These are phyloP conservation scores for Notarius lentiginosus DNA, from an alignment of 2,113 vertebrate species.

Conservation along the genomic window DNA sequence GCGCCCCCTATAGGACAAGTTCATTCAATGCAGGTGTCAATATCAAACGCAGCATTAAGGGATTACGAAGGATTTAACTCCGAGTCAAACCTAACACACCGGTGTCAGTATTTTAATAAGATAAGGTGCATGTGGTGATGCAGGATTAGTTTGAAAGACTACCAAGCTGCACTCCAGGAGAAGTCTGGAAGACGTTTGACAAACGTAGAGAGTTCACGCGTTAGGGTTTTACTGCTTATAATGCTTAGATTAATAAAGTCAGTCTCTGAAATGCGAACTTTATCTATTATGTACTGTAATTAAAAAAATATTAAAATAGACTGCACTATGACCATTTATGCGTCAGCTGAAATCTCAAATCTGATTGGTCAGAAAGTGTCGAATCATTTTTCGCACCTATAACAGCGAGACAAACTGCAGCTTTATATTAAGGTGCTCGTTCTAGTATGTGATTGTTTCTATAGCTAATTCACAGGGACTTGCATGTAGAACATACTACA, in stretches of 20 bases:
- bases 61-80: background rate
- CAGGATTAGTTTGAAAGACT: background rate
- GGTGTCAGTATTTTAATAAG: conserved; percentile 1
- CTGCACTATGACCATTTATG: too few relatives aligned
- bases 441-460: too few relatives aligned
- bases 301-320: too few relatives aligned
- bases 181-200: background rate
- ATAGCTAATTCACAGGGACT: background rate
- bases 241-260: too few relatives aligned
- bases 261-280: background rate
- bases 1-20: conserved; percentile 39
- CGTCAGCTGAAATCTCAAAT: too few relatives aligned
- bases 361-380: background rate
- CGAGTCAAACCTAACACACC: background rate
- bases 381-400: background rate
- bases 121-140: background rate
- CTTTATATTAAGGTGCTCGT: background rate
- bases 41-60: background rate
- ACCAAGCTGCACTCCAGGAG: background rate
- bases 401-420: too few relatives aligned
- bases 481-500: background rate
- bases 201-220: background rate
- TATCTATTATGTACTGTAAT: background rate
- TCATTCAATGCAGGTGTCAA: background rate
- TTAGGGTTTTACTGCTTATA: too few relatives aligned